Evolutionary conservation across 1,140 invertebrate species (phyloP), one percentile per base, ranked within the genome.

Genomic region (Hylyphantes graminicola): DNA sequence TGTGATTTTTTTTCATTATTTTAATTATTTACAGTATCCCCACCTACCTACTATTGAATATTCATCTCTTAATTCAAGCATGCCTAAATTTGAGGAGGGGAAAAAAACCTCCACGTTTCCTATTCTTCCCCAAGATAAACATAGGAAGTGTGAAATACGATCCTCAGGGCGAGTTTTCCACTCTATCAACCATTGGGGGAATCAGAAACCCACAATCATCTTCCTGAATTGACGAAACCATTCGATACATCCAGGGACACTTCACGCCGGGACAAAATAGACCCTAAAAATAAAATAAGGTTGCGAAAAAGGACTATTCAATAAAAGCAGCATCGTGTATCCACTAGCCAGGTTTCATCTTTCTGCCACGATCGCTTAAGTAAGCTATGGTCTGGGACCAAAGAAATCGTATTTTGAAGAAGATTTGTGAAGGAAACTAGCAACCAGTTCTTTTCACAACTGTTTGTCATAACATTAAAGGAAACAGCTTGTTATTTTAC

Each of bases 191-290:
- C 50, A 17, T 70, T 51, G 9, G 54, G 9, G 54, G 51, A 70
- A 70, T 53, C 35, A 65, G 61, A 78, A 78, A 78, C 76, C 76
- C 17, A 54, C 63, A 65, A 78, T 67, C 76, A 67, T 78, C 76
- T 55, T 78, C 53, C 63, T 55, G 61, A 57, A 19, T 19, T 63
- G 48, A 53, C 50, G 61, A 61, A 78, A 63, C 76, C 51, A 70
- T 51, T 51, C 55, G 76, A 78, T 78, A 65, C 35, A 53, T 17
- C 53, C 67, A 13, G 9, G 35, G 76, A 65, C 63, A 65, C 63
- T 78, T 78, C 76, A 48, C 59, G 68, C 48, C 54, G 8, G 48
- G 76, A 53, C 12, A 78, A 50, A 76, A 50, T 17, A 64, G 35
- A 53, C 17, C 17, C 19, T 59, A 78, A 19, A 57, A 65, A 21